phyloP scores from a whole-genome alignment of 2,797 vertebrate genomes.

The Sebastolobus alascanus region DNA sequence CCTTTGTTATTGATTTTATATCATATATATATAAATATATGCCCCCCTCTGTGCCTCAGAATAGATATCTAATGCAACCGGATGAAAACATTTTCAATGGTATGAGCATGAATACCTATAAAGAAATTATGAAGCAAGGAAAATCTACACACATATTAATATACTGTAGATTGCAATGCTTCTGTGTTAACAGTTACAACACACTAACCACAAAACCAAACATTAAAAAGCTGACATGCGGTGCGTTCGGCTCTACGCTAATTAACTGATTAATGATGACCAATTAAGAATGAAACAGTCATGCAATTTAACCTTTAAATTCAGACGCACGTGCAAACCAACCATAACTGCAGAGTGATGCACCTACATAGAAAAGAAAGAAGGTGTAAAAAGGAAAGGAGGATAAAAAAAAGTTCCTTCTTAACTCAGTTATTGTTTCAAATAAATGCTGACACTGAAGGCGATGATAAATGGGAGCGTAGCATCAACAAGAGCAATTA shows the following conservation, averaged over 20 bases:
- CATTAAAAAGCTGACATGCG: not conserved
- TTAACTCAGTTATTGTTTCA: constrained; percentile 12
- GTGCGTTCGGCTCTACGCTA: not conserved
- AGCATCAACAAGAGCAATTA: constrained; percentile 9
- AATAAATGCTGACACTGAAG: constrained; percentile 2
- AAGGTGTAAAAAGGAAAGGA: not conserved
- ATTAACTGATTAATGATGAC: constrained; percentile 1
- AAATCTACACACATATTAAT: not conserved
- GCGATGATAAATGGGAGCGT: not conserved
- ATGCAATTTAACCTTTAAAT: constrained; percentile 2
- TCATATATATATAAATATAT: not conserved
- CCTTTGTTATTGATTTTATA: not conserved
- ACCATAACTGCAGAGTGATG: not conserved
- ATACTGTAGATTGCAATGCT: not conserved
- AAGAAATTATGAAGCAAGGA: not conserved
- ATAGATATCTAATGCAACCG: not conserved
- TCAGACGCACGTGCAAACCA: not conserved
- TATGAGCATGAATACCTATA: not conserved
- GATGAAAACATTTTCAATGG: not conserved
- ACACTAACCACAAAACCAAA: not conserved
- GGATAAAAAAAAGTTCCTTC: not conserved
- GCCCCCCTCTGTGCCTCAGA: too few relatives aligned
- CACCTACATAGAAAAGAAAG: not conserved
- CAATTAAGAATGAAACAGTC: not conserved
- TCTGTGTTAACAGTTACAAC: not conserved